These are phyloP conservation scores for Macrocentrus cingulum DNA, from an alignment of 1,140 invertebrate species.

Conservation along the genomic window DNA sequence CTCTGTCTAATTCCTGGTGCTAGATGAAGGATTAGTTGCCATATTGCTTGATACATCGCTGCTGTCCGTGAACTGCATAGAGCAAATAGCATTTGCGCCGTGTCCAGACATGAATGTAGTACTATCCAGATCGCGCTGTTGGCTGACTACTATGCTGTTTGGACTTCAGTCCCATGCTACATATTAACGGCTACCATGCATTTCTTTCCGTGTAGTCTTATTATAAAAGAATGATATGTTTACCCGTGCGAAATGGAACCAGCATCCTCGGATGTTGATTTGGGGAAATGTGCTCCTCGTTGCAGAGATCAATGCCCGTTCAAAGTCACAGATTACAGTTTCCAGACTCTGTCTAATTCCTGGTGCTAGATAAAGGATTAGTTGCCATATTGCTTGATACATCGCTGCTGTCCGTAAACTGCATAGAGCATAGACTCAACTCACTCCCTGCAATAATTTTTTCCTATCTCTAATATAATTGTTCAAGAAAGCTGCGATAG, in stretches of 20 bases:
- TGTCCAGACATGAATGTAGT: no score
- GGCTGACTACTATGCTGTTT: no score
- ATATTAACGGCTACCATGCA: no score
- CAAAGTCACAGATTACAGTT: background rate
- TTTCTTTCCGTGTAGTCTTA: no score
- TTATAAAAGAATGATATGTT: no score
- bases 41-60: background rate
- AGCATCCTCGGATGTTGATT: background rate
- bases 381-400: background rate
- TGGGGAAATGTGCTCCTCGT: background rate
- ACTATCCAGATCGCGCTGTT: no score
- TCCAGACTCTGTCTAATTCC: background rate
- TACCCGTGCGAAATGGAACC: constrained; percentile 3
- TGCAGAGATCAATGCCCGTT: background rate
- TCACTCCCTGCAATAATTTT: constrained; percentile 5
- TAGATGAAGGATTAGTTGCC: background rate
- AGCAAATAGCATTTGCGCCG: no score
- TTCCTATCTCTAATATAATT: no score
- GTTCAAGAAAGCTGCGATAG: no score
- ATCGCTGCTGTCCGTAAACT: background rate
- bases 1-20: background rate
- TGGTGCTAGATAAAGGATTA: background rate
- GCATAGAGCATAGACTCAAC: background rate
- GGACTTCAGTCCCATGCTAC: no score
- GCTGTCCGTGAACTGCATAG: background rate